These are phyloP conservation scores for Drosophila acutilabella DNA, from an alignment of 2,888 invertebrate genomes.

Conservation along the genomic window DNA sequence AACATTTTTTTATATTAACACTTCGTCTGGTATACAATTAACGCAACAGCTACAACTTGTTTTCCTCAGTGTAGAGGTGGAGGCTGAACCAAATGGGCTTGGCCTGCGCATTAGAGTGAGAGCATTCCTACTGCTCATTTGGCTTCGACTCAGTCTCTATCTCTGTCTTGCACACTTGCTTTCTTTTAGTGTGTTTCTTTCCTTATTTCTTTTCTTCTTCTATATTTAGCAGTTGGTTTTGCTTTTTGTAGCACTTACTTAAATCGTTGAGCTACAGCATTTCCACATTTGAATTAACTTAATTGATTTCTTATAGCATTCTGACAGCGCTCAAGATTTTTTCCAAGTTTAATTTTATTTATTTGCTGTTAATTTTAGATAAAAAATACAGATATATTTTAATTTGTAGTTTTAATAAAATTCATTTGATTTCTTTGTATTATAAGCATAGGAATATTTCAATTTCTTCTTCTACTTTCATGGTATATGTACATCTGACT, in stretches of 20 bases:
- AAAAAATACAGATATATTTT: too few species aligned
- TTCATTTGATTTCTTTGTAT: too few species aligned
- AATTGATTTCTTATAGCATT: slow-evolving; percentile 53
- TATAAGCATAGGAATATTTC: too few species aligned
- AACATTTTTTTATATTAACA: too few species aligned
- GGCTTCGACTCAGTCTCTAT: slow-evolving; percentile 39
- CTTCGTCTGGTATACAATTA: too few species aligned
- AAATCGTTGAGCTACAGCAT: slow-evolving; percentile 43
- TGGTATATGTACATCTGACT: too few species aligned
- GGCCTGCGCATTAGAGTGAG: slow-evolving; percentile 67
- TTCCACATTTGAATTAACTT: slow-evolving; percentile 55
- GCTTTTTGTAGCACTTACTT: slow-evolving; percentile 51
- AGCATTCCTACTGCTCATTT: slow-evolving; percentile 54
- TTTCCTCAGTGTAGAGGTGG: slow-evolving; percentile 39
- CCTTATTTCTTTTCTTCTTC: slow-evolving; percentile 19
- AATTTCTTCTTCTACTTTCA: too few species aligned
- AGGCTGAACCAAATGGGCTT: slow-evolving; percentile 68
- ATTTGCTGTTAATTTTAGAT: too few species aligned
- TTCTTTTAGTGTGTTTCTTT: slow-evolving; percentile 8
- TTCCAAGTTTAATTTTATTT: slow-evolving; percentile 1
- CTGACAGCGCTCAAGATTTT: slow-evolving; percentile 29
- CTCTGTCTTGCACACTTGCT: slow-evolving; percentile 32
- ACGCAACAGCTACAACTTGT: background rate
- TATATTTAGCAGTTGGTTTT: slow-evolving; percentile 52
- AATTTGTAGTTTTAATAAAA: too few species aligned